phyloP scores from a whole-genome alignment of 2,113 vertebrate species.

The Spheniscus mendiculus region DNA sequence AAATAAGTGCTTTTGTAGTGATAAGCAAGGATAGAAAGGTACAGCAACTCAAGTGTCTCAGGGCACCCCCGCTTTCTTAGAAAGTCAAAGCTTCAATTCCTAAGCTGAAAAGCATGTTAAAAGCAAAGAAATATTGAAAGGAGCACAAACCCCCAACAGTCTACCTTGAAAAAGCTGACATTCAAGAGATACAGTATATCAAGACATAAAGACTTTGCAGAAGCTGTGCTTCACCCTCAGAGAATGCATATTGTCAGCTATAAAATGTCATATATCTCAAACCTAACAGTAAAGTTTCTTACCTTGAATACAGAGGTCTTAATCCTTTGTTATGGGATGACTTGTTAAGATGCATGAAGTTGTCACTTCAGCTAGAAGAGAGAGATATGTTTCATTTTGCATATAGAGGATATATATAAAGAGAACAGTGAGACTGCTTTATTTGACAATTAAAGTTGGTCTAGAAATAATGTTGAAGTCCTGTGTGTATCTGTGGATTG shows the following conservation, averaged over 20 bases:
- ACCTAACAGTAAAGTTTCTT: background rate
- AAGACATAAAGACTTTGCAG: background rate
- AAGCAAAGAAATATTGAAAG: background rate
- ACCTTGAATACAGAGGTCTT: background rate
- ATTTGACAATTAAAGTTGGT: background rate
- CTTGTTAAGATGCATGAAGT: background rate
- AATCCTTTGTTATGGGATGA: background rate
- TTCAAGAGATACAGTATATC: background rate
- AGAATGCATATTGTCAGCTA: background rate
- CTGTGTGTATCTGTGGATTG: background rate
- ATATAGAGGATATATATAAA: background rate
- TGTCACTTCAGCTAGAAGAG: background rate
- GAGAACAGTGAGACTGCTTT: background rate
- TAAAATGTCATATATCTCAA: constrained; percentile 3
- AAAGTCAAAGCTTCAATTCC: background rate
- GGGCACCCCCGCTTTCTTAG: background rate
- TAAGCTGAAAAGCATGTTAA: background rate
- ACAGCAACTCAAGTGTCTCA: background rate
- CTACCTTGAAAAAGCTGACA: background rate
- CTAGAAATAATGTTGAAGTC: background rate
- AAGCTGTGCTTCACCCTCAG: background rate
- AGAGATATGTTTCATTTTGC: background rate
- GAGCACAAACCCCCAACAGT: background rate
- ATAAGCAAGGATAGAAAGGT: background rate
- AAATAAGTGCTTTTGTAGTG: background rate